Evolutionary conservation across 2,113 vertebrate species (phyloP).

Genomic region (Leptocoma aspasia): DNA sequence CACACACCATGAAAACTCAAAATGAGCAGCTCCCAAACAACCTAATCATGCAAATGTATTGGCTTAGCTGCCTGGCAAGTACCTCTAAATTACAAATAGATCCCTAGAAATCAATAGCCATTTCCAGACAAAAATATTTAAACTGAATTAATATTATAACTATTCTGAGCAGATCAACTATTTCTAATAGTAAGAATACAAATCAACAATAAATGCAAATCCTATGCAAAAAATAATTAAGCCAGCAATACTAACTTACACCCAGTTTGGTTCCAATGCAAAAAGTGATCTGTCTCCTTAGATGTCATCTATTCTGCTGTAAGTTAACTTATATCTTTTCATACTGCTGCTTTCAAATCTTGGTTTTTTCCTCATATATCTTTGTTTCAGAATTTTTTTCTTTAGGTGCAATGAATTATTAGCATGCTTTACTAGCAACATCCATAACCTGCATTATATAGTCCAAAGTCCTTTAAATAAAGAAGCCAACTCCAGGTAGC

Average conservation of each 20-base stretch:
- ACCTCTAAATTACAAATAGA: neutral
- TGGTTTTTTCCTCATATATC: neutral
- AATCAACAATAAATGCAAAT: neutral
- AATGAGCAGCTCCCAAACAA: neutral
- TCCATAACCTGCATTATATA: neutral
- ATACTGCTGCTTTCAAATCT: neutral
- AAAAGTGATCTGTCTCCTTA: neutral
- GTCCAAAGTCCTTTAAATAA: neutral
- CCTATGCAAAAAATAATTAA: neutral
- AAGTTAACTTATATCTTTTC: neutral
- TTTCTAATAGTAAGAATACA: neutral
- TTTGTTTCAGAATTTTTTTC: neutral
- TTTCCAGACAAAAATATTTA: conserved; percentile 15
- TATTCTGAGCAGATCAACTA: neutral
- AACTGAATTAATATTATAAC: neutral
- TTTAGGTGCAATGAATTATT: neutral
- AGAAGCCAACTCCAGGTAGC: neutral
- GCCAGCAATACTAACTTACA: neutral
- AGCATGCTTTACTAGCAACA: neutral
- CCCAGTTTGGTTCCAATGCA: neutral
- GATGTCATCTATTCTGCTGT: neutral
- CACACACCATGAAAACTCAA: neutral
- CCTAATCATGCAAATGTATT: neutral
- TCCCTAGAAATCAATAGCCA: neutral
- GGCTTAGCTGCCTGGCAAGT: neutral